Evolutionary conservation across 2,113 vertebrate species (phyloP).

Genomic region (Sinosuthora webbiana): DNA sequence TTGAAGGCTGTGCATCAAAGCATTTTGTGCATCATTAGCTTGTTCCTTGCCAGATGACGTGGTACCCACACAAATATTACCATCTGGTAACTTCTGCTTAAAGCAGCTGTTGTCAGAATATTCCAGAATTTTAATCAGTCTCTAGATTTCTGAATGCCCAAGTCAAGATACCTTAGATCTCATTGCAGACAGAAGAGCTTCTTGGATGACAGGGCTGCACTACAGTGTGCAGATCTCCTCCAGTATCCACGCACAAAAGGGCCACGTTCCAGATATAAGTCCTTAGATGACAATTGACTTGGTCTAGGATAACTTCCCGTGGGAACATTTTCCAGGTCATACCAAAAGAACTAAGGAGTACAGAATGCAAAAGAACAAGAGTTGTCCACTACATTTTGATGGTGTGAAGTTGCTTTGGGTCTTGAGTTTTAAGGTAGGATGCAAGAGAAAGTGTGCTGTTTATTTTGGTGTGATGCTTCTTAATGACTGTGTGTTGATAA

Average conservation of each 20-base stretch:
- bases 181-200: background rate
- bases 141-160: conserved; percentile 28
- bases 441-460: background rate
- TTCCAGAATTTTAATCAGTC: conserved; percentile 30
- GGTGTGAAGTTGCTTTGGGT: background rate
- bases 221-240: background rate
- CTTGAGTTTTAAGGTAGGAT: background rate
- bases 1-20: conserved; percentile 32
- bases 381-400: background rate
- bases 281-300: background rate
- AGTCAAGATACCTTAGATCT: background rate
- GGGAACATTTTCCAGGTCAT: background rate
- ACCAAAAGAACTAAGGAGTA: background rate
- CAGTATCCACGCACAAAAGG: background rate
- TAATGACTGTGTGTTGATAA: background rate
- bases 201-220: background rate
- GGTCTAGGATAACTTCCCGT: background rate
- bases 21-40: conserved; percentile 42
- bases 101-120: conserved; percentile 43
- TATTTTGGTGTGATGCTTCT: background rate
- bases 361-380: background rate
- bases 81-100: conserved; percentile 59
- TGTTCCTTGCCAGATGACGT: conserved; percentile 38
- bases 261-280: background rate
- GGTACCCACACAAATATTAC: conserved; percentile 58